Conservation (phyloP, 1,140 invertebrate genomes). For the Sesamia nonagrioides region DNA sequence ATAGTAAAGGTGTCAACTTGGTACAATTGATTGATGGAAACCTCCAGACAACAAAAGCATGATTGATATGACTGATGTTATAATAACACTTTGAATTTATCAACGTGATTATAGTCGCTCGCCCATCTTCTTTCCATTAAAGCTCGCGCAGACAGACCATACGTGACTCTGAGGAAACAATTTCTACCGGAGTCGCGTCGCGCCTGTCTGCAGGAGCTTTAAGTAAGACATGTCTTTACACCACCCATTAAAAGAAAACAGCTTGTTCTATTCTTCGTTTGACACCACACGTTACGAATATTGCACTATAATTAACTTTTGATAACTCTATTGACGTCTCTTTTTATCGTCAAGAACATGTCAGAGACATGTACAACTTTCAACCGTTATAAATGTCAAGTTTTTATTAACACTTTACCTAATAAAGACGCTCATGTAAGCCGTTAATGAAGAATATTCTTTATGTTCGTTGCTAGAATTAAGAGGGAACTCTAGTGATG, state of each 20-base stretch:
- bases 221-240: too few species aligned
- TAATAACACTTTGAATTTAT: too few species aligned
- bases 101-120: too few species aligned
- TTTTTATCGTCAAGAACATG: not conserved
- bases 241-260: not conserved
- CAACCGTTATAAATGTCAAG: constrained; percentile 2
- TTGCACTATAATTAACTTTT: constrained; percentile 2
- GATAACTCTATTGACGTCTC: not conserved
- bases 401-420: not conserved
- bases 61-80: too few species aligned
- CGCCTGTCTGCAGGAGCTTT: too few species aligned
- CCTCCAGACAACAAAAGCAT: too few species aligned
- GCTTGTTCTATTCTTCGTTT: not conserved
- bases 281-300: not conserved
- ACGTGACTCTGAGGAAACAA: too few species aligned
- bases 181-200: too few species aligned
- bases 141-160: too few species aligned
- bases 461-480: constrained; percentile 2
- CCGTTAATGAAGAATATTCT: not conserved
- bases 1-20: too few species aligned
- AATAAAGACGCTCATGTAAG: not conserved
- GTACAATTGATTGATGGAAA: too few species aligned
- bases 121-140: not conserved
- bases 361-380: not conserved
- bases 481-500: too few species aligned